These are phyloP conservation scores for Premnoplex brunnescens DNA, from an alignment of 2,797 vertebrate species.

Conservation along the genomic window DNA sequence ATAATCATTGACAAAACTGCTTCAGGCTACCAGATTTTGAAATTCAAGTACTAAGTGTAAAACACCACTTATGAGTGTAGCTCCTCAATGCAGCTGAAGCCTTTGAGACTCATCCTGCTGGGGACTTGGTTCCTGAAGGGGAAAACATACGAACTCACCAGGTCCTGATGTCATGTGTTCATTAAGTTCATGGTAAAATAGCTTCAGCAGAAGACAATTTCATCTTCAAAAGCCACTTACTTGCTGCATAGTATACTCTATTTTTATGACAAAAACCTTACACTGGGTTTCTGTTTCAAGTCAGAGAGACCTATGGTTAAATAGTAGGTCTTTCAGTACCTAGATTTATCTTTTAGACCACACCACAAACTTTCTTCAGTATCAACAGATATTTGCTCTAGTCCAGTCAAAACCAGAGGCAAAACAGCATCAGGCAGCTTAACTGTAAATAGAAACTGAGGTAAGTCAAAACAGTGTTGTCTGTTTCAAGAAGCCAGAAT, in stretches of 20 bases:
- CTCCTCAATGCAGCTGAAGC: not conserved
- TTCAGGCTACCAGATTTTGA: not conserved
- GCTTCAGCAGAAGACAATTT: not conserved
- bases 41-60: not conserved
- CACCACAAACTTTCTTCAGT: not conserved
- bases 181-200: not conserved
- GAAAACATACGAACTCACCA: not conserved
- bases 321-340: not conserved
- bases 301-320: not conserved
- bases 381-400: not conserved
- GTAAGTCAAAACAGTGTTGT: not conserved
- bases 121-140: not conserved
- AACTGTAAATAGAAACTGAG: not conserved
- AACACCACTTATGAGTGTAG: not conserved
- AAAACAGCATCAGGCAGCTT: not conserved
- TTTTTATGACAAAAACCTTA: rapidly evolving
- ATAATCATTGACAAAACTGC: not conserved
- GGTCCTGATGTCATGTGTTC: not conserved
- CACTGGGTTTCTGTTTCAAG: not conserved
- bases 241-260: not conserved
- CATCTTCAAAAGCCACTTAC: not conserved
- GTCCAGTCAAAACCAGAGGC: not conserved
- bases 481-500: not conserved
- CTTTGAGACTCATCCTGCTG: not conserved
- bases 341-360: not conserved